Evolutionary conservation across 2,113 vertebrate genomes (phyloP), one percentile per base, ranked within the genome.

Genomic region (Desmodus rotundus): DNA sequence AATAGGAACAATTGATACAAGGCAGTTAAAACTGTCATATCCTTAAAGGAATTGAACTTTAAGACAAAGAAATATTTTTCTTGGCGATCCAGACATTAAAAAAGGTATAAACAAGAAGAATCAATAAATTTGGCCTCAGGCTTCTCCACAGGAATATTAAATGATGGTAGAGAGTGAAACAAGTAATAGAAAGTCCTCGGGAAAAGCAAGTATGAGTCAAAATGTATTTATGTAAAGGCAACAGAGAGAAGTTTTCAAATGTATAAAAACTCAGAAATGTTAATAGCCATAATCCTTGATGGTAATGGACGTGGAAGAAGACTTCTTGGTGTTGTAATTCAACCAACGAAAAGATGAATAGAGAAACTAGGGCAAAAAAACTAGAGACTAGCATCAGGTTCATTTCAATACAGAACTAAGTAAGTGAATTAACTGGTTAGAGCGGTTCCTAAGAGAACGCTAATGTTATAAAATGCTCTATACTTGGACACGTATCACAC

Each of bases 111-210:
- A 81, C 8, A 87, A 77, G 78, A 13, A 88, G 45, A 84, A 93
- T 94, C 92, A 61, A 86, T 86, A 91, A 36, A 24, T 17, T 74
- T 50, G 36, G 33, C 43, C 5, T 86, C 47, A 68, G 54, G 28
- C 47, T 94, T 90, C 93, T 94, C 19, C 20, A 24, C 17, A 91
- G 72, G n/a, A 89, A 94, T 77, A 72, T 65, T 91, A 93, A 93
- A 70, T 77, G 38, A 81, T 58, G 70, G 41, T 67, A 58, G 12
- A 73, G 56, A 94, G n/a, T 72, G n/a, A 89, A 83, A 50, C 4
- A 41, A 74, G 93, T 50, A 47, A 74, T 90, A 96, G 52, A 33
- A 28, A 84, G 2, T 87, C 84, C 70, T 74, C 56, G 22, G 85
- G 52, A 63, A 80, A 92, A 65, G 5, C 61, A 89, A n/a, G 31